Conservation (phyloP, 2,113 vertebrate genomes). For the Peromyscus polionotus region DNA sequence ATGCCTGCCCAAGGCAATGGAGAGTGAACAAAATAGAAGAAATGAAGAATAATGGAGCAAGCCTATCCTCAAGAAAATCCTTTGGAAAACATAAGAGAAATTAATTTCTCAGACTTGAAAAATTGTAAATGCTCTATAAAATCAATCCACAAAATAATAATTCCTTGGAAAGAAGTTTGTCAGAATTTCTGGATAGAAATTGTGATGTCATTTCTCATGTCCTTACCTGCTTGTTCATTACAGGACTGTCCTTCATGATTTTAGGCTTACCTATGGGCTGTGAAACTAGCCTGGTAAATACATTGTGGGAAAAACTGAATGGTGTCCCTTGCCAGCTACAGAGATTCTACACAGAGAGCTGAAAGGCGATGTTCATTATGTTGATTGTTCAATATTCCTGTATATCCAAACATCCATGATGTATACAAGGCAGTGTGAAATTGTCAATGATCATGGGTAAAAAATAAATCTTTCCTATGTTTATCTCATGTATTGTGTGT, state of each 20-base stretch:
- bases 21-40: background rate
- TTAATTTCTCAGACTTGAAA: background rate
- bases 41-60: rapidly evolving
- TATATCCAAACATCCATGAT: background rate
- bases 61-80: background rate
- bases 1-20: background rate
- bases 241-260: background rate
- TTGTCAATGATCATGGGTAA: background rate
- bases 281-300: background rate
- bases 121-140: background rate
- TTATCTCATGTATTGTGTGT: background rate
- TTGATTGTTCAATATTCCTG: background rate
- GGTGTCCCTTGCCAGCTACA: background rate
- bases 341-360: background rate
- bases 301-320: background rate
- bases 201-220: background rate
- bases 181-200: background rate
- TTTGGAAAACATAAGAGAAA: conserved; percentile 13
- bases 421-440: background rate
- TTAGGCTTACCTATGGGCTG: background rate
- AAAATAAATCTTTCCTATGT: background rate
- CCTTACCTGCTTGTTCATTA: background rate
- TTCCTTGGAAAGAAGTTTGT: background rate
- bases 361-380: background rate
- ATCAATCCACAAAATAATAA: background rate